These are phyloP conservation scores for Drosophila santomea DNA, from an alignment of 1,140 invertebrate species.

Conservation along the genomic window DNA sequence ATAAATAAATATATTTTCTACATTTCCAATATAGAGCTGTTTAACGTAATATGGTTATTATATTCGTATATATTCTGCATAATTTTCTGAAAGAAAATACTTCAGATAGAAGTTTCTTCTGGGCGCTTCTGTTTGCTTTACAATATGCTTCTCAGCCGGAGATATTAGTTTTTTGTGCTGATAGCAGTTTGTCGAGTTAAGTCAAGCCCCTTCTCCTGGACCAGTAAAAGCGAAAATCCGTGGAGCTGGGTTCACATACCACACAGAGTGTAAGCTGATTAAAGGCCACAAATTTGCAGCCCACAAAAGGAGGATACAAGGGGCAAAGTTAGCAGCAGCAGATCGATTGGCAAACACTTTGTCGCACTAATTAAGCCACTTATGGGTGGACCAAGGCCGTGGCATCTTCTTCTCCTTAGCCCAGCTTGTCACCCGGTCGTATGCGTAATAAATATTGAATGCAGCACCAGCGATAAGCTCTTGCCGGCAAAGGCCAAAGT, in stretches of 20 bases:
- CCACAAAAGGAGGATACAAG: background rate
- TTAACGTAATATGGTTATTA: no score
- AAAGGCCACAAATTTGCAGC: constrained; percentile 34
- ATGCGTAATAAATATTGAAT: constrained; percentile 72
- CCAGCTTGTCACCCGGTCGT: constrained; percentile 37
- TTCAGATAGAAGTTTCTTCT: no score
- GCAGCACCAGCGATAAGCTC: constrained; percentile 36
- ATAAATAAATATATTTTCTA: no score
- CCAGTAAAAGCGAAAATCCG: background rate
- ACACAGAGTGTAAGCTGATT: constrained; percentile 53
- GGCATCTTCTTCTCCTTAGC: constrained; percentile 27
- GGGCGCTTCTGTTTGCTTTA: no score
- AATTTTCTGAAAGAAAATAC: no score
- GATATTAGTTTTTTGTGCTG: background rate
- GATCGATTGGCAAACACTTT: constrained; percentile 68
- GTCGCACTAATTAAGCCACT: constrained; percentile 71
- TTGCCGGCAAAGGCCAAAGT: constrained; percentile 32
- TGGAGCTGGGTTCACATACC: background rate
- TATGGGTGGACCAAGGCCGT: constrained; percentile 40
- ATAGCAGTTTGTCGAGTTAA: no score
- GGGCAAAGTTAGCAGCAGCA: background rate
- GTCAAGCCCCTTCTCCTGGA: background rate
- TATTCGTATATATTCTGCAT: no score
- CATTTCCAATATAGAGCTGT: no score
- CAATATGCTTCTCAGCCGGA: no score